A percentile compares a stretch with the other conserved stretches of the same genome.
These are phyloP conservation scores for Lanius ludovicianus DNA, from an alignment of 2,113 vertebrate species.

Conservation along the genomic window DNA sequence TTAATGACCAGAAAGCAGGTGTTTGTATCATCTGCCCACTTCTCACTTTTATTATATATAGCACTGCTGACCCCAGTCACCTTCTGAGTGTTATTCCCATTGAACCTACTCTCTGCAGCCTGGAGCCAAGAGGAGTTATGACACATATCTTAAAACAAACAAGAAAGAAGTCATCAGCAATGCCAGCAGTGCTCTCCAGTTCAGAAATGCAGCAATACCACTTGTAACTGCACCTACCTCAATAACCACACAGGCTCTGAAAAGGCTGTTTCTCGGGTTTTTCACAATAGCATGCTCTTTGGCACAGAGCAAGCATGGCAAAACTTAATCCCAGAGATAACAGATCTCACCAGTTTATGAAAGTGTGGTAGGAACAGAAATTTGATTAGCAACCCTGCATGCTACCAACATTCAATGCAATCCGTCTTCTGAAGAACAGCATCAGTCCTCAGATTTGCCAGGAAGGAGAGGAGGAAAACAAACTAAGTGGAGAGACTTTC, in stretches of 20 bases:
- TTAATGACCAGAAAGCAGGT: background rate
- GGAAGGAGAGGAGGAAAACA: background rate
- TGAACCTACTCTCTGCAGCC: background rate
- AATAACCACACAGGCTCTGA: background rate
- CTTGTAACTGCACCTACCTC: background rate
- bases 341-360: background rate
- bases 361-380: background rate
- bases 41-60: background rate
- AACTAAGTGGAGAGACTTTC: background rate
- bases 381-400: background rate
- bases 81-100: background rate
- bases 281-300: background rate
- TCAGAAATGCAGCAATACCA: background rate
- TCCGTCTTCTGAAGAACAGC: background rate
- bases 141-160: background rate
- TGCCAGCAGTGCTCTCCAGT: background rate
- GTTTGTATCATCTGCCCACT: background rate
- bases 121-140: background rate
- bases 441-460: background rate
- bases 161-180: background rate
- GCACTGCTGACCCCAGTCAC: background rate
- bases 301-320: background rate
- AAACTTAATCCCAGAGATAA: background rate
- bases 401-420: background rate
- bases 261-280: background rate